Conservation (phyloP, 2,797 vertebrate species). For the Aviceda leuphotes region DNA sequence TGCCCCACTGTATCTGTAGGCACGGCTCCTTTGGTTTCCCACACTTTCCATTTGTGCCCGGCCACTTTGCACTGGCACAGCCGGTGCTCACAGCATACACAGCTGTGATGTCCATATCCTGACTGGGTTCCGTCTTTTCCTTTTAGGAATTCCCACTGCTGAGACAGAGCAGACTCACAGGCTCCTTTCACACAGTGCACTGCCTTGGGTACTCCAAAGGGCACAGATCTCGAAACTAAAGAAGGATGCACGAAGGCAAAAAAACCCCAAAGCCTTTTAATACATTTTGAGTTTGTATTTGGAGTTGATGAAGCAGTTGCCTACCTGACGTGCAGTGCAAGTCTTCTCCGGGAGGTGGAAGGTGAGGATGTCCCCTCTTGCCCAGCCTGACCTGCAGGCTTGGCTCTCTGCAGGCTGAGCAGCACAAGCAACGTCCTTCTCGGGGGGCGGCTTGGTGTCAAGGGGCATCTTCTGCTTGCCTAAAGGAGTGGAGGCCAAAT, state of each 20-base stretch:
- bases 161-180: background rate
- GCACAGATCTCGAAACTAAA: background rate
- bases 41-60: fast-evolving
- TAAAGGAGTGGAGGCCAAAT: background rate
- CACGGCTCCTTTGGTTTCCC: background rate
- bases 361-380: background rate
- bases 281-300: background rate
- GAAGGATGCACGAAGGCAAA: fast-evolving
- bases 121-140: background rate
- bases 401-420: background rate
- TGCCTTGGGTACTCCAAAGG: background rate
- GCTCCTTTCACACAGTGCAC: background rate
- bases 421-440: background rate
- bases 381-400: background rate
- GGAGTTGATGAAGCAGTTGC: background rate
- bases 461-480: background rate
- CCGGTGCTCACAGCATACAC: fast-evolving
- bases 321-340: background rate
- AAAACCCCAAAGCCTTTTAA: background rate
- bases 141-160: background rate
- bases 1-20: background rate
- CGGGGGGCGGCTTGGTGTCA: background rate
- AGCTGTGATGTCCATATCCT: background rate
- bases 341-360: background rate
- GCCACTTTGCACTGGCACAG: background rate